phyloP scores from a whole-genome alignment of 2,113 vertebrate genomes.

The Seriola dumerili region DNA sequence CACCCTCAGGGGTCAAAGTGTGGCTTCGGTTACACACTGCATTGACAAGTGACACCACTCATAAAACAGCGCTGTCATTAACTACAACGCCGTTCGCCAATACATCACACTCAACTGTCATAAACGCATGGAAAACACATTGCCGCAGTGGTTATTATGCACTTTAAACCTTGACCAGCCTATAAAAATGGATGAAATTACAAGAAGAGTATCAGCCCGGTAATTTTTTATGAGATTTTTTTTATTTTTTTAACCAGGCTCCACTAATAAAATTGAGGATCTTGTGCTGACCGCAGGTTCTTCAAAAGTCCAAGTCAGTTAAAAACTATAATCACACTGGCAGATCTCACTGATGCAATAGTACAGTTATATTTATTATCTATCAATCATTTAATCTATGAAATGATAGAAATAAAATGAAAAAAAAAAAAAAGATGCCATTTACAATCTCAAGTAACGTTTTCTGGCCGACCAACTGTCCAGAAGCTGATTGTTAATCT shows the following conservation, averaged over 20 bases:
- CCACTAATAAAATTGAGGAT: conserved; percentile 74
- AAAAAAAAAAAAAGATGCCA: not conserved
- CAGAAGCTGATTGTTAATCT: not conserved
- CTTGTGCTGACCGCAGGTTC: conserved; percentile 5
- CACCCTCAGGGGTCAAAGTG: conserved; percentile 71
- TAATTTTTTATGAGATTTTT: conserved; percentile 77
- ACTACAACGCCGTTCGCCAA: conserved; percentile 74
- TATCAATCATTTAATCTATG: not conserved
- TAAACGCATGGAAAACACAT: conserved; percentile 78
- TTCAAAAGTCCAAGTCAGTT: not conserved
- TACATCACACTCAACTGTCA: conserved; percentile 72
- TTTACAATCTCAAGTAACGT: too few species aligned
- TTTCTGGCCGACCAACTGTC: not conserved
- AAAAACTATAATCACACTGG: not conserved
- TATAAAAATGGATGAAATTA: conserved; percentile 81
- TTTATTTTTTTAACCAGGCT: conserved; percentile 26
- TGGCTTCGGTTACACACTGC: conserved; percentile 49
- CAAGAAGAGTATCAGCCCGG: conserved; percentile 70
- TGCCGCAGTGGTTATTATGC: conserved; percentile 67
- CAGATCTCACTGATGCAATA: not conserved
- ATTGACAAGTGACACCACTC: conserved; percentile 71
- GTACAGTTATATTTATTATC: not conserved
- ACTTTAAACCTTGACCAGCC: conserved; percentile 82
- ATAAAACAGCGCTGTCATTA: conserved; percentile 84
- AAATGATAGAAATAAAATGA: too few species aligned